A percentile compares a stretch with the other conserved stretches of the same genome.
Evolutionary conservation across 2,113 vertebrate species (phyloP).

Genomic region (Neogale vison): DNA sequence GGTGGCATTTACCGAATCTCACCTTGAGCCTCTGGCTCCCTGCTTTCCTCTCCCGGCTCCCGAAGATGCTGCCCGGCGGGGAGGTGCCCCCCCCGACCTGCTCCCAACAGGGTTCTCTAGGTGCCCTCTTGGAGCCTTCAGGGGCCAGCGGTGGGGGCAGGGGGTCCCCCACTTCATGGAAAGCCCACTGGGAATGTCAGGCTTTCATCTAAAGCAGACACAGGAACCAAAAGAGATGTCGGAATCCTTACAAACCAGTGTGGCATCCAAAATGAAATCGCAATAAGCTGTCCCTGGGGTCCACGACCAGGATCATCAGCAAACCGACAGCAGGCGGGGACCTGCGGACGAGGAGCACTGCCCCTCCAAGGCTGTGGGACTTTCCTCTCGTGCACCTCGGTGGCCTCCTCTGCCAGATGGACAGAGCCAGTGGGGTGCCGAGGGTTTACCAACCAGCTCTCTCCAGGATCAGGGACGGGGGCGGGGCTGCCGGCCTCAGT

Average conservation of each 20-base stretch:
- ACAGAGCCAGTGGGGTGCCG: background rate
- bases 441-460: background rate
- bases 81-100: accelerated
- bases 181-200: background rate
- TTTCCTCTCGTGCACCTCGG: background rate
- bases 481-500: background rate
- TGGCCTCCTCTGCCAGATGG: background rate
- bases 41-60: background rate
- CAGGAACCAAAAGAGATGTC: background rate
- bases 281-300: accelerated
- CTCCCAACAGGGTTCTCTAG: background rate
- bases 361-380: background rate
- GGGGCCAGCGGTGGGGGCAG: background rate
- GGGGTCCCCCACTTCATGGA: background rate
- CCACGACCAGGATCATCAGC: no score
- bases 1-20: constrained; percentile 4
- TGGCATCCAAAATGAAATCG: background rate
- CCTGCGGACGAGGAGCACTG: no score
- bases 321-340: background rate
- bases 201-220: background rate
- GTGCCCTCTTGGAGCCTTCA: background rate
- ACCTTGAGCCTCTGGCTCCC: background rate
- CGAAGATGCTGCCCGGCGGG: background rate
- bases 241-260: background rate
- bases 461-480: background rate